Evolutionary conservation across 2,797 vertebrate species (phyloP).

Genomic region (Falco biarmicus): DNA sequence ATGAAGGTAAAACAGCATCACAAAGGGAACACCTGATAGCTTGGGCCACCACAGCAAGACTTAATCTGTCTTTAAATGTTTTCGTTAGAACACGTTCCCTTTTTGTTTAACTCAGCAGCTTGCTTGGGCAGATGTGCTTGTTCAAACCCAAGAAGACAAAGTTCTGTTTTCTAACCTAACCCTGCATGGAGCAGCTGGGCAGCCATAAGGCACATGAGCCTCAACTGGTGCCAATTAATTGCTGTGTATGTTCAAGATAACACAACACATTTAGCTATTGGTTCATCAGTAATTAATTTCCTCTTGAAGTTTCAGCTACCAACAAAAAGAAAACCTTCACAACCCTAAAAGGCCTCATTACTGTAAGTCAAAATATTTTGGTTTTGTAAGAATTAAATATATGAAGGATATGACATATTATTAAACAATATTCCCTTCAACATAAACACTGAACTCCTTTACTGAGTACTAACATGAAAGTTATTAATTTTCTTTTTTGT

Average conservation of each 20-base stretch:
- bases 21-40: background rate
- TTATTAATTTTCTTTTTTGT: background rate
- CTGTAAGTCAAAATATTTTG: background rate
- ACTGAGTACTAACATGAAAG: background rate
- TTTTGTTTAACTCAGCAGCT: conserved; percentile 15
- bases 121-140: conserved; percentile 50
- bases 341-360: background rate
- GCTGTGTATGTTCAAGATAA: background rate
- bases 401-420: background rate
- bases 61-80: background rate
- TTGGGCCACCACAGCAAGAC: background rate
- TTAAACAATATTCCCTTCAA: background rate
- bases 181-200: conserved; percentile 9
- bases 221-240: background rate
- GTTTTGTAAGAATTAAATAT: background rate
- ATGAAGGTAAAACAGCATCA: background rate
- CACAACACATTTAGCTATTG: background rate
- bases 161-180: background rate
- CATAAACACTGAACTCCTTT: background rate
- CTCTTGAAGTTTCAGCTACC: background rate
- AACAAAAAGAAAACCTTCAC: background rate
- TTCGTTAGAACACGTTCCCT: background rate
- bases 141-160: conserved; percentile 12
- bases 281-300: background rate
- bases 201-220: conserved; percentile 4